These are phyloP conservation scores for Myripristis jacobus DNA, from an alignment of 2,797 vertebrate genomes.

Conservation along the genomic window DNA sequence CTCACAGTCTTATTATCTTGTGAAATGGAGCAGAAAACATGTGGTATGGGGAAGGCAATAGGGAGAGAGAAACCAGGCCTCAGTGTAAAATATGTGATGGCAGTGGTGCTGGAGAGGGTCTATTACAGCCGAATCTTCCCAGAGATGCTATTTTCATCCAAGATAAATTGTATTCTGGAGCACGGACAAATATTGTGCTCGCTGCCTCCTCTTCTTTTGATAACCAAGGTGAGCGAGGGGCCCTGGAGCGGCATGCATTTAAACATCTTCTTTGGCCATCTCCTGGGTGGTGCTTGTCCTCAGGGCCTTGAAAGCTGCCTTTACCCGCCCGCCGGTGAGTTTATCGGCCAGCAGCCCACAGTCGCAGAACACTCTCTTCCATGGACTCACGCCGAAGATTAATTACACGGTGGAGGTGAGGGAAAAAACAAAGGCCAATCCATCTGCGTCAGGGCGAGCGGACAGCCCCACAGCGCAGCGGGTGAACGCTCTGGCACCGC, in stretches of 20 bases:
- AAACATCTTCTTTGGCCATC: constrained; percentile 78
- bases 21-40: constrained; percentile 71
- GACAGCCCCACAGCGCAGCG: constrained; percentile 73
- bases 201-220: constrained; percentile 54
- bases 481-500: constrained; percentile 69
- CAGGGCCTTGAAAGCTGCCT: constrained; percentile 61
- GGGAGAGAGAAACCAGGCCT: constrained; percentile 52
- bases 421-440: constrained; percentile 82
- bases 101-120: constrained; percentile 52
- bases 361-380: constrained; percentile 42
- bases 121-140: constrained; percentile 66
- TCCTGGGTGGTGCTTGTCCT: constrained; percentile 64
- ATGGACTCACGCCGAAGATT: constrained; percentile 76
- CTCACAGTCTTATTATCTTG: constrained; percentile 66
- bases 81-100: constrained; percentile 58
- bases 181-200: constrained; percentile 70
- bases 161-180: constrained; percentile 72
- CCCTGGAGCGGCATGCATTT: constrained; percentile 68
- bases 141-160: constrained; percentile 66
- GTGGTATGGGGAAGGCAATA: constrained; percentile 43
- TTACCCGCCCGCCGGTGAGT: constrained; percentile 57
- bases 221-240: constrained; percentile 69
- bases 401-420: constrained; percentile 79
- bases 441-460: constrained; percentile 81
- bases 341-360: constrained; percentile 60